Percentiles rank a stretch among this genome's conserved stretches.
phyloP scores from a whole-genome alignment of 2,113 vertebrate genomes.

The Coracopsis vasa region DNA sequence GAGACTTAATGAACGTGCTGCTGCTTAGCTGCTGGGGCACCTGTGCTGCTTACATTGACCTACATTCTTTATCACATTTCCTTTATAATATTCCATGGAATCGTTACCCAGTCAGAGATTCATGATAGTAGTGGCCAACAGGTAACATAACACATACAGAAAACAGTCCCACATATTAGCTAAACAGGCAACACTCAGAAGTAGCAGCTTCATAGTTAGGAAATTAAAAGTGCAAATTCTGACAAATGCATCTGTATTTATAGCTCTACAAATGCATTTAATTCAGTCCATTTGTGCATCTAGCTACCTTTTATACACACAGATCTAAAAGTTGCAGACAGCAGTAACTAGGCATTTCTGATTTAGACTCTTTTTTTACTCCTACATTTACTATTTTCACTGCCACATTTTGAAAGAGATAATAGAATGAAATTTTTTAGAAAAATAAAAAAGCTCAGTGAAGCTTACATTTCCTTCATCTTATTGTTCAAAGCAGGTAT shows the following conservation, averaged over 20 bases:
- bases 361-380: neutral
- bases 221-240: neutral
- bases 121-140: neutral
- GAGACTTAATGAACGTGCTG: neutral
- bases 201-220: neutral
- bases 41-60: neutral
- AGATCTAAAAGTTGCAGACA: neutral
- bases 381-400: neutral
- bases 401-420: neutral
- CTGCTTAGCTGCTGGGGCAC: neutral
- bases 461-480: neutral
- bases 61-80: neutral
- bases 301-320: neutral
- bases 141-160: neutral
- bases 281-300: neutral
- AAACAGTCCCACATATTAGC: neutral
- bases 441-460: neutral
- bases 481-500: slow-evolving; percentile 33
- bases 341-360: neutral
- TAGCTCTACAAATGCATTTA: neutral
- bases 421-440: neutral
- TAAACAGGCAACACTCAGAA: neutral
- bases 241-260: neutral
- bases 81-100: neutral
- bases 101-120: neutral